Evolutionary conservation across 2,113 vertebrate genomes (phyloP), one percentile per base, ranked within the genome.

Genomic region (Azemiops feae): DNA sequence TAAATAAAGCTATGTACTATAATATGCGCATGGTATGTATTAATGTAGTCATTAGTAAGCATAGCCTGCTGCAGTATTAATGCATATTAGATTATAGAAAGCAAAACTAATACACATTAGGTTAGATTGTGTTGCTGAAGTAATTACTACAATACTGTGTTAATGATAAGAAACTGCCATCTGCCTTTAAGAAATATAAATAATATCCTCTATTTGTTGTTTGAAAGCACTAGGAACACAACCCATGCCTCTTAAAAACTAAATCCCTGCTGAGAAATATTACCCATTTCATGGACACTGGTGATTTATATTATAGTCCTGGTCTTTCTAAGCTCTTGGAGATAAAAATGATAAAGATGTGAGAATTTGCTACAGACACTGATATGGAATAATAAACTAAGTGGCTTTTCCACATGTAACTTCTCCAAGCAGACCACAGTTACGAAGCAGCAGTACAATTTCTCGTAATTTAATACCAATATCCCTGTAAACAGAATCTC

Each of bases 161-260:
- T 96, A 95, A 94, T 94, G 57, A 39, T 95, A 96, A 96, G 94
- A 96, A 97, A 95, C 89, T 96, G 94, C 94, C 94, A 95, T 74
- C 55, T 64, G 52, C 90, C 95, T 96, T 94, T 74, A 89, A 95
- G 89, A 95, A 91, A 34, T 91, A 55, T 81, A 92, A 95, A 89
- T 54, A 96, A 95, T 18, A 64, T 34, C 47, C 93, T 96, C 93
- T 74, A 85, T 95, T 92, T 95, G 87, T 89, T 91, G 85, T 96
- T 96, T 96, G 90, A 50, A 86, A 85, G 53, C 34, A 90, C 47
- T 27, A 93, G 91, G 85, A 96, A 90, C 90, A 94, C 92, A 94
- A 86, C 52, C 23, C 55, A 89, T 55, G 60, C 94, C 94, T 95
- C 94, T 89, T 69, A 95, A 50, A 96, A 94, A 93, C 1, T 0